Evolutionary conservation across 1,140 invertebrate genomes (phyloP).

Genomic region (Phthorimaea operculella): DNA sequence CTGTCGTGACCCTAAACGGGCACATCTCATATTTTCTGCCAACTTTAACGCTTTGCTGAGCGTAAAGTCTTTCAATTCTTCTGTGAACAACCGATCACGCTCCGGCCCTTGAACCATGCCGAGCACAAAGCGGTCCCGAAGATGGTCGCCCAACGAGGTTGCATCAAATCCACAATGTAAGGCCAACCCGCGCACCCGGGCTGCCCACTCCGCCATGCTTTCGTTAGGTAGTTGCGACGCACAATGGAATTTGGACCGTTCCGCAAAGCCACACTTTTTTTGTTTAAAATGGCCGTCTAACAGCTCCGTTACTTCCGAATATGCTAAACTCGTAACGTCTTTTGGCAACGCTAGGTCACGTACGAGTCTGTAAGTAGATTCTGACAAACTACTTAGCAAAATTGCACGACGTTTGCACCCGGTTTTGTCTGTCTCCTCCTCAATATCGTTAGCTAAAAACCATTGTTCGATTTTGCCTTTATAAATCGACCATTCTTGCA

Average conservation of each 20-base stretch:
- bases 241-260: slow-evolving; percentile 1
- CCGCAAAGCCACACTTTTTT: slow-evolving; percentile 7
- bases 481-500: slow-evolving; percentile 3
- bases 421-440: neutral
- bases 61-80: neutral
- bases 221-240: neutral
- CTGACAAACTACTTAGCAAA: neutral
- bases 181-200: neutral
- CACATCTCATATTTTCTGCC: neutral
- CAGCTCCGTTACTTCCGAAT: neutral
- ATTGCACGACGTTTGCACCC: slow-evolving; percentile 1
- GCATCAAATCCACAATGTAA: neutral
- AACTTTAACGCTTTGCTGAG: neutral
- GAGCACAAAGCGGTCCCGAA: slow-evolving; percentile 8
- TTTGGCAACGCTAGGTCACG: slow-evolving; percentile 4
- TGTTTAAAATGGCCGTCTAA: slow-evolving; percentile 6
- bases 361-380: slow-evolving; percentile 2
- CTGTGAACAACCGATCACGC: slow-evolving; percentile 5
- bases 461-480: slow-evolving; percentile 1
- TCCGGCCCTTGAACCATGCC: slow-evolving; percentile 3
- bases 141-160: neutral
- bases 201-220: slow-evolving; percentile 4
- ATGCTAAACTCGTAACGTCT: neutral
- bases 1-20: neutral
- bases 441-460: slow-evolving; percentile 6